phyloP scores from a whole-genome alignment of 35 echinoderm and acorn worm species.

The Anneissia japonica region DNA sequence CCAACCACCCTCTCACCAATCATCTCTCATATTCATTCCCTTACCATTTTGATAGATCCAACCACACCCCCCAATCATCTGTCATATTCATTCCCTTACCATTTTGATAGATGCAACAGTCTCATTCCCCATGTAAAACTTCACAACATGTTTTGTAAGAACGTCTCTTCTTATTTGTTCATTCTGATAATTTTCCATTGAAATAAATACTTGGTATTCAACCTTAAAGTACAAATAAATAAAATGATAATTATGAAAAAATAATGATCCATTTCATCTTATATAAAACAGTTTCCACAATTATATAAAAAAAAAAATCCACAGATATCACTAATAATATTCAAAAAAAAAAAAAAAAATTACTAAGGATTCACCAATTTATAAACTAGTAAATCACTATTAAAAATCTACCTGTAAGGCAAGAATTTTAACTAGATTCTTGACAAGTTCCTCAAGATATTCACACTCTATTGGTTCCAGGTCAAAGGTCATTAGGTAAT shows the following conservation, averaged over 20 bases:
- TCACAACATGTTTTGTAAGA: not conserved
- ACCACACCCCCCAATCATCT: too few species aligned
- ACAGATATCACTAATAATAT: too few species aligned
- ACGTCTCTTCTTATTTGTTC: not conserved
- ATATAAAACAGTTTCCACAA: too few species aligned
- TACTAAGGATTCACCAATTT: too few species aligned
- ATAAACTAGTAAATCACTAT: too few species aligned
- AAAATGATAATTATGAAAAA: not conserved
- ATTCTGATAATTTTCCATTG: slow-evolving; percentile 4
- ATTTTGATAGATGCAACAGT: not conserved
- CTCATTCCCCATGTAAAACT: slow-evolving; percentile 12
- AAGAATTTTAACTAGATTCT: slow-evolving; percentile 28
- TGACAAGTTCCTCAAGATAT: slow-evolving; percentile 4
- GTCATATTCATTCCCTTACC: not conserved
- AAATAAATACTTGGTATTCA: slow-evolving; percentile 27
- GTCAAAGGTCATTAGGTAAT: not conserved
- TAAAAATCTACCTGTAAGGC: slow-evolving; percentile 32
- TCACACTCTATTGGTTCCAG: not conserved
- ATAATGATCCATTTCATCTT: not conserved
- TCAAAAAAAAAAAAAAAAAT: too few species aligned
- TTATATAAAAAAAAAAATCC: too few species aligned
- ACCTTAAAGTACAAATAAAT: not conserved
- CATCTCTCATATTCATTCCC: too few species aligned
- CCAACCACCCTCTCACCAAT: too few species aligned
- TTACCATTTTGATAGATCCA: too few species aligned